Conservation (phyloP, 2,888 invertebrate species). For the Macrophya annulata region DNA sequence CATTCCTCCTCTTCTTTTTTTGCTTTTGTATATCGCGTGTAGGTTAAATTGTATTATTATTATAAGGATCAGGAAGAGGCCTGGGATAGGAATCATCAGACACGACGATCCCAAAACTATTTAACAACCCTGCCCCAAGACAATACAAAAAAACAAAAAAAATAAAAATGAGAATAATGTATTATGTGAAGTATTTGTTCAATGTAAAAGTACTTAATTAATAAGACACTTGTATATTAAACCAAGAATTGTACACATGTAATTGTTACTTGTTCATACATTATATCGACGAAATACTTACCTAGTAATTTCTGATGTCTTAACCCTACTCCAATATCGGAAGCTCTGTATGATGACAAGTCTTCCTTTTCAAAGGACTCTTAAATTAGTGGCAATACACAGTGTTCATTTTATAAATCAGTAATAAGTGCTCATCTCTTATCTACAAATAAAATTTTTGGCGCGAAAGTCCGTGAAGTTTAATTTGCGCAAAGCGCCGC, state of each 20-base stretch:
- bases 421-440: not conserved
- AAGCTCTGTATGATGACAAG: not conserved
- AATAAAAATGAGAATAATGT: not conserved
- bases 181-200: conserved; percentile 30
- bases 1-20: not conserved
- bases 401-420: no score
- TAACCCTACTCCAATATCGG: not conserved
- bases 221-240: conserved; percentile 61
- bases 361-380: no score
- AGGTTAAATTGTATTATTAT: conserved; percentile 35
- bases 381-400: no score
- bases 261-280: conserved; percentile 74
- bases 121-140: conserved; percentile 36
- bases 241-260: conserved; percentile 69
- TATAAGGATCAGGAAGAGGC: conserved; percentile 13
- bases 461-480: not conserved
- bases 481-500: not conserved
- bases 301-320: not conserved
- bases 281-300: conserved; percentile 55
- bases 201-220: conserved; percentile 40
- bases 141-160: conserved; percentile 19
- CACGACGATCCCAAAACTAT: conserved; percentile 45
- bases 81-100: not conserved
- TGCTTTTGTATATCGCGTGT: conserved; percentile 39
- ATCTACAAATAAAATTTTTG: not conserved